These are phyloP conservation scores for Pyrocephalus nanus DNA, from an alignment of 2,797 vertebrate species.

Conservation along the genomic window DNA sequence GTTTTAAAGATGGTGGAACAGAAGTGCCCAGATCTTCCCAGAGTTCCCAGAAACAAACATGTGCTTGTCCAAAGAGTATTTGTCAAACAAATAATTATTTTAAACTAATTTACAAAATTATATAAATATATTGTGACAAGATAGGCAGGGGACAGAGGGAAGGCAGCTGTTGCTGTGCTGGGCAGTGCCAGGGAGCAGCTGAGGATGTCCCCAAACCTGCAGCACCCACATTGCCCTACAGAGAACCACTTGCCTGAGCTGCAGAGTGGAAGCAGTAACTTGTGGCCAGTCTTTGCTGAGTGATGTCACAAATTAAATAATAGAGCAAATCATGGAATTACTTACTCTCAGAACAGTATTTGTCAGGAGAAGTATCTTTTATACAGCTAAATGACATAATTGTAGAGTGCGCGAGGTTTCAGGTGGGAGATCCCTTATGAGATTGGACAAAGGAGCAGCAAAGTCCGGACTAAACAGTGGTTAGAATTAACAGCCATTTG, in stretches of 20 bases:
- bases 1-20: background rate
- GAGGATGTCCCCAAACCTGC: background rate
- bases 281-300: background rate
- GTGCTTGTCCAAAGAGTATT: background rate
- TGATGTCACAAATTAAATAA: background rate
- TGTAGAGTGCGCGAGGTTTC: background rate
- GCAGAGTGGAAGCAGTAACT: background rate
- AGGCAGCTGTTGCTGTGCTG: background rate
- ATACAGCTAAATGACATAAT: background rate
- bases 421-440: background rate
- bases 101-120: background rate
- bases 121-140: background rate
- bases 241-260: background rate
- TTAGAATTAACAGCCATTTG: conserved; percentile 27
- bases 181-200: background rate
- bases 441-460: background rate
- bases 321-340: background rate
- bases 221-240: background rate
- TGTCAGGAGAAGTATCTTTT: background rate
- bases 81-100: conserved; percentile 18
- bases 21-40: background rate
- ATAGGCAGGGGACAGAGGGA: background rate
- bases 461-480: background rate
- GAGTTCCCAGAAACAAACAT: background rate
- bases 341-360: background rate